Percentiles rank a stretch among this genome's conserved stretches.
phyloP scores from a whole-genome alignment of 2,888 invertebrate genomes.

The Ferrisia virgata region DNA sequence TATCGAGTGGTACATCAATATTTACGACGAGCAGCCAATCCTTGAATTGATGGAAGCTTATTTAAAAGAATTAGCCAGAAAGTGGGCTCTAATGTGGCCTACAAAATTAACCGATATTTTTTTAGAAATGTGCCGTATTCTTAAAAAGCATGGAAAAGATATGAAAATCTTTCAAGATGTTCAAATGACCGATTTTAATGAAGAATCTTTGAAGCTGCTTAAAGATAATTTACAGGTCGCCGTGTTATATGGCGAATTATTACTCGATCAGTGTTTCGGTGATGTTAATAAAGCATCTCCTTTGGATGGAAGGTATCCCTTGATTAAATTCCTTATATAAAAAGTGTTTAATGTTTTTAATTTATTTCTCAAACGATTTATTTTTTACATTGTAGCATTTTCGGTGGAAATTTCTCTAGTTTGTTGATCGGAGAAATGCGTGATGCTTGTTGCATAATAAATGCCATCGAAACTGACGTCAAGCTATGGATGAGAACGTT shows the following conservation, averaged over 20 bases:
- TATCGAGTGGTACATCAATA: constrained; percentile 63
- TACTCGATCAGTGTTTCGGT: constrained; percentile 44
- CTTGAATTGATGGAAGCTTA: constrained; percentile 62
- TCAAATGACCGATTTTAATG: background rate
- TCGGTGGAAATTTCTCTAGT: constrained; percentile 49
- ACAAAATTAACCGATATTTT: constrained; percentile 60
- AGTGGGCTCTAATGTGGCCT: constrained; percentile 68
- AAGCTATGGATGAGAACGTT: constrained; percentile 48
- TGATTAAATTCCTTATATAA: background rate
- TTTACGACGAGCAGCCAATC: constrained; percentile 56
- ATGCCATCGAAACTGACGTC: constrained; percentile 46
- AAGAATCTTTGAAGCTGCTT: constrained; percentile 12
- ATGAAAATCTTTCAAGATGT: background rate
- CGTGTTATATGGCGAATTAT: constrained; percentile 46
- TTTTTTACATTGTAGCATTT: constrained; percentile 46
- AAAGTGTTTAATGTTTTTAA: background rate
- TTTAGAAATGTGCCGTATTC: constrained; percentile 60
- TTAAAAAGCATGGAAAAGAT: constrained; percentile 31
- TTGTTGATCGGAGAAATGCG: constrained; percentile 49
- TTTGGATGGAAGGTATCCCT: constrained; percentile 46
- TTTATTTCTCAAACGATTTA: background rate
- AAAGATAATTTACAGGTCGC: constrained; percentile 41
- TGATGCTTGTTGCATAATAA: constrained; percentile 44
- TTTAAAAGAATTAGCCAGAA: constrained; percentile 59
- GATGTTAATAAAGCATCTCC: constrained; percentile 26